A percentile compares a stretch with the other conserved stretches of the same genome.
phyloP scores from a whole-genome alignment of 2,113 vertebrate genomes.

The Oceanites oceanicus region DNA sequence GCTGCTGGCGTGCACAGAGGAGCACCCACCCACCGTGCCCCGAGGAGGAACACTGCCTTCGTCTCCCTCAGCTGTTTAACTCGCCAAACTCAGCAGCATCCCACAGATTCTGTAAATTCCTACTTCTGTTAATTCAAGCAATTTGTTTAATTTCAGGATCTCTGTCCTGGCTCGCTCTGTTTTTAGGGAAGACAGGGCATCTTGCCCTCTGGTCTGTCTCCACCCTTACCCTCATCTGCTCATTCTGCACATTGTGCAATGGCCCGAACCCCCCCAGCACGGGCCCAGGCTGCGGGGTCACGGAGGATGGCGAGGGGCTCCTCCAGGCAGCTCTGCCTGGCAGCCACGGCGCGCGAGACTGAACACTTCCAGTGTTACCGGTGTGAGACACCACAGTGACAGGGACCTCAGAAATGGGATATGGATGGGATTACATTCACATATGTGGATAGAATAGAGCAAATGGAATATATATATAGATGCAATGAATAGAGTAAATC shows the following conservation, averaged over 20 bases:
- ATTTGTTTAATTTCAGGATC: background rate
- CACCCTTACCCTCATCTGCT: background rate
- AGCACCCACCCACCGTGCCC: background rate
- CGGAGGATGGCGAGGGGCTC: background rate
- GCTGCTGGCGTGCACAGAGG: background rate
- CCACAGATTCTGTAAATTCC: background rate
- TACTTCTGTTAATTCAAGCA: background rate
- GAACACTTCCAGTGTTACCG: background rate
- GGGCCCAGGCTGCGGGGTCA: background rate
- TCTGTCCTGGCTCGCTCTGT: background rate
- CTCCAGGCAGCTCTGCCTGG: background rate
- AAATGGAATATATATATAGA: background rate
- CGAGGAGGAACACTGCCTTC: accelerated
- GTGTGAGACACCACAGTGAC: background rate
- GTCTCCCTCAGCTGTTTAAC: background rate
- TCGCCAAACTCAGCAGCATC: background rate
- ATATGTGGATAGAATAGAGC: background rate
- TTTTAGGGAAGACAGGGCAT: background rate
- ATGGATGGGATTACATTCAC: background rate
- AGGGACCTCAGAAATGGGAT: background rate
- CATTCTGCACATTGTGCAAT: background rate
- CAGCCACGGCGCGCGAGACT: accelerated
- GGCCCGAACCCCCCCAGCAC: background rate
- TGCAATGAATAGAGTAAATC: background rate
- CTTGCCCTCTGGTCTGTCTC: background rate